phyloP scores from a whole-genome alignment of 2,888 invertebrate genomes.

The Eutolmus rufibarbis region DNA sequence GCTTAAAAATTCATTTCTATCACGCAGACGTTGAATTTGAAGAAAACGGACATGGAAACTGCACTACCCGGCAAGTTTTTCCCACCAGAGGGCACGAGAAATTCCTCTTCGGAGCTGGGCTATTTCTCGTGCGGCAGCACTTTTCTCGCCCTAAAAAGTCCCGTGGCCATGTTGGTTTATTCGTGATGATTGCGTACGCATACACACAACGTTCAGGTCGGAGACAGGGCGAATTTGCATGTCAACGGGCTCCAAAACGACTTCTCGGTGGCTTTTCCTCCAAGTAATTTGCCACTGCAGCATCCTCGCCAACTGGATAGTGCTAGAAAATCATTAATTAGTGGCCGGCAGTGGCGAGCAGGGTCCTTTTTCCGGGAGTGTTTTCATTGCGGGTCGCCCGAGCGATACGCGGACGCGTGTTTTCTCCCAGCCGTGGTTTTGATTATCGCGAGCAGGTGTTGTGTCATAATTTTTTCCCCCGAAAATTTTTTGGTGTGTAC shows the following conservation, averaged over 20 bases:
- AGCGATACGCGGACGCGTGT: conserved; percentile 49
- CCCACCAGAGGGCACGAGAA: background rate
- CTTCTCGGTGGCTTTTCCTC: background rate
- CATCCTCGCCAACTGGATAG: background rate
- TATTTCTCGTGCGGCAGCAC: background rate
- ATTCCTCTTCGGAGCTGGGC: background rate
- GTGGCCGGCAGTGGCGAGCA: background rate
- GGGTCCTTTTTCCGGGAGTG: background rate
- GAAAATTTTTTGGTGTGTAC: background rate
- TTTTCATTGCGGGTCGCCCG: conserved; percentile 38
- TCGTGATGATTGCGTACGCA: background rate
- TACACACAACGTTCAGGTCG: conserved; percentile 49
- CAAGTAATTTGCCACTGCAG: background rate
- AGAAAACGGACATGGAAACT: background rate
- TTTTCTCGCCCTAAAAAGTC: conserved; percentile 29
- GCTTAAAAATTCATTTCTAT: background rate
- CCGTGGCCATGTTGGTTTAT: conserved; percentile 39
- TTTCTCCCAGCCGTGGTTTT: conserved; percentile 45
- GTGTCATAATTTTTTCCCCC: conserved; percentile 46
- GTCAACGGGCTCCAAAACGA: conserved; percentile 26
- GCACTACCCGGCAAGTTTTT: background rate
- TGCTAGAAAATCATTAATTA: background rate
- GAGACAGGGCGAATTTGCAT: conserved; percentile 14
- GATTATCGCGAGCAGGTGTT: conserved; percentile 49
- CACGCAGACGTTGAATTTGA: background rate